Percentiles rank a stretch among this genome's conserved stretches.
Evolutionary conservation across 1,140 invertebrate species (phyloP).

Genomic region (Oryctes rhinoceros): DNA sequence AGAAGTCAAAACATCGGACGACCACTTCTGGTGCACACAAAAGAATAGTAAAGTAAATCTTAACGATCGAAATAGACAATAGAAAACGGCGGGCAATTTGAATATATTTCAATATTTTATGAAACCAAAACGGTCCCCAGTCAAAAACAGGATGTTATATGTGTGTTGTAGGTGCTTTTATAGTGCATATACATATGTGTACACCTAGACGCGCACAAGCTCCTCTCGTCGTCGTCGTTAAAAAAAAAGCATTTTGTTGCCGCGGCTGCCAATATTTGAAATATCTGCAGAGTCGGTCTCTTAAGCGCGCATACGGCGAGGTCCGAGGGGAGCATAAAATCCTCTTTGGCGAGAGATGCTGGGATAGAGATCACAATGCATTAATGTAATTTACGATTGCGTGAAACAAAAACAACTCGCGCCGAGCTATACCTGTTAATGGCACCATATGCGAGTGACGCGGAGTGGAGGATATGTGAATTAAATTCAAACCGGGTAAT

Average conservation of each 20-base stretch:
- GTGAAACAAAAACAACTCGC: constrained; percentile 38
- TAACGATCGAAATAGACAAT: constrained; percentile 35
- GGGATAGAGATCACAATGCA: constrained; percentile 43
- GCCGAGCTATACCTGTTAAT: constrained; percentile 28
- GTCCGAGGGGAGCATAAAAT: constrained; percentile 7
- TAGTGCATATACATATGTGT: not conserved
- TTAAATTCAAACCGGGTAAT: constrained; percentile 46
- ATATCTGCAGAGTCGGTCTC: constrained; percentile 17
- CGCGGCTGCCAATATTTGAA: constrained; percentile 28
- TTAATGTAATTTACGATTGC: constrained; percentile 45
- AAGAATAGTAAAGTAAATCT: constrained; percentile 37
- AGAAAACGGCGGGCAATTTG: constrained; percentile 35
- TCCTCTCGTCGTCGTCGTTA: not conserved
- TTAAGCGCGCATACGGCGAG: not conserved
- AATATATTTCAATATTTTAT: constrained; percentile 37
- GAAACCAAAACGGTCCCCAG: constrained; percentile 16
- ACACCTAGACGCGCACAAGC: not conserved
- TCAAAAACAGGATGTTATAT: constrained; percentile 16
- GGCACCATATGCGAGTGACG: not conserved
- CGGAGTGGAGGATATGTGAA: constrained; percentile 41
- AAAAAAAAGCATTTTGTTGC: constrained; percentile 3
- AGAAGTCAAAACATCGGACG: not conserved
- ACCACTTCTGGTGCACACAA: constrained; percentile 26
- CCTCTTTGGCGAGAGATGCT: constrained; percentile 12
- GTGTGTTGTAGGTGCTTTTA: not conserved